These are phyloP conservation scores for Mythimna impura DNA, from an alignment of 2,888 invertebrate species.

Conservation along the genomic window DNA sequence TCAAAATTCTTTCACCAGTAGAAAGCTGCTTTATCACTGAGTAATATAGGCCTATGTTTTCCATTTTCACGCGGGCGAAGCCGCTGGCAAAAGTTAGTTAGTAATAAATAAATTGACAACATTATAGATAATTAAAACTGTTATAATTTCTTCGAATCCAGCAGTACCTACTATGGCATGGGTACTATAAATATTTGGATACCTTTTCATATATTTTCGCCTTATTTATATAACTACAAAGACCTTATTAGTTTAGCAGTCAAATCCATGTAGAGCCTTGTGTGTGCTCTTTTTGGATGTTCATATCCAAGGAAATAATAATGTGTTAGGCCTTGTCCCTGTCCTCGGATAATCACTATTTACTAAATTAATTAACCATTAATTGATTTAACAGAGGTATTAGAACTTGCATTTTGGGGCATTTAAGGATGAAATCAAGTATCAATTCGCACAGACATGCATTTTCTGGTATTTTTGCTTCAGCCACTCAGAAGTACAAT, in stretches of 20 bases:
- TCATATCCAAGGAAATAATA: not conserved
- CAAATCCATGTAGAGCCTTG: not conserved
- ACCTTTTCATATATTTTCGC: not conserved
- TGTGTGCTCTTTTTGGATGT: not conserved
- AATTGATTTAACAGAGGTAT: not conserved
- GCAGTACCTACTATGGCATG: not conserved
- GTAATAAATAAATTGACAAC: slow-evolving; percentile 15
- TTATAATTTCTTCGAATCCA: slow-evolving; percentile 5
- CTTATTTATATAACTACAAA: not conserved
- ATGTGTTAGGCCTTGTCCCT: not conserved
- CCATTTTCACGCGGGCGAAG: no score
- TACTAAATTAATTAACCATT: not conserved
- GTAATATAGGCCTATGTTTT: no score
- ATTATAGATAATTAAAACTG: not conserved
- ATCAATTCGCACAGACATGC: not conserved
- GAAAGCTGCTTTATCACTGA: no score
- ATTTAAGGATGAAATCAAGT: not conserved
- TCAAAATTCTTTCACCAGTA: no score
- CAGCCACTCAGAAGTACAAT: not conserved
- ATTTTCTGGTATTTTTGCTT: not conserved
- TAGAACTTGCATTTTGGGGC: slow-evolving; percentile 6
- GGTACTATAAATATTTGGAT: not conserved
- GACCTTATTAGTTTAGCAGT: not conserved
- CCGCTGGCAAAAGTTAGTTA: no score
- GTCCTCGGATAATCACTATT: not conserved